phyloP scores from a whole-genome alignment of 2,113 vertebrate species.

The Seriola rivoliana region DNA sequence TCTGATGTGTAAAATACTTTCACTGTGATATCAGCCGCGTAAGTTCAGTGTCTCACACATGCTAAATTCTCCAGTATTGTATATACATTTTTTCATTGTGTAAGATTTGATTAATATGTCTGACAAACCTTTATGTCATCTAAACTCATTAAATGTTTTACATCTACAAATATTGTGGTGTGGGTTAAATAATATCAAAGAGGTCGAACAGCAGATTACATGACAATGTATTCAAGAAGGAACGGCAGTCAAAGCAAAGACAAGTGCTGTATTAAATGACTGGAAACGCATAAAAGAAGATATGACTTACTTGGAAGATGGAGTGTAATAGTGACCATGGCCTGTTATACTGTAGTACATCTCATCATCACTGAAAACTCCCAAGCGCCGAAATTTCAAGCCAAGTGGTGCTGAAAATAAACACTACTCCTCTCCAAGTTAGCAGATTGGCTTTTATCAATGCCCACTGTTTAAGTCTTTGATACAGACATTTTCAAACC shows the following conservation, averaged over 20 bases:
- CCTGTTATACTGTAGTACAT: background rate
- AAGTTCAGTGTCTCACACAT: slow-evolving; percentile 13
- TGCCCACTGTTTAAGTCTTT: background rate
- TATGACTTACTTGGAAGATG: background rate
- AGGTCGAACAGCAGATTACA: background rate
- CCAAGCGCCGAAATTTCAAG: background rate
- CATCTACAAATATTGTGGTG: background rate
- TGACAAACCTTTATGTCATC: slow-evolving; percentile 13
- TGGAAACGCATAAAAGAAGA: background rate
- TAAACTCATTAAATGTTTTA: slow-evolving; percentile 41
- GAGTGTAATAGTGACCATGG: background rate
- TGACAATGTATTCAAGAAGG: background rate
- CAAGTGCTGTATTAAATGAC: background rate
- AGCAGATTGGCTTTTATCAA: background rate
- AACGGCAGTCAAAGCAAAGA: background rate
- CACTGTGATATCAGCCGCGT: slow-evolving; percentile 42
- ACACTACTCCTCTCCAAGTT: background rate
- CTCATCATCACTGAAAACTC: background rate
- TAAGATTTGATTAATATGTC: slow-evolving; percentile 21
- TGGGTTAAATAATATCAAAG: background rate
- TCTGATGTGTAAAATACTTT: slow-evolving; percentile 19
- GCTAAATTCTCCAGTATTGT: background rate
- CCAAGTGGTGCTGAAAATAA: background rate
- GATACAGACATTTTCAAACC: slow-evolving; percentile 30
- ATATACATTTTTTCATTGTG: background rate